phyloP scores from a whole-genome alignment of 2,113 vertebrate species.

The Proteles cristata region DNA sequence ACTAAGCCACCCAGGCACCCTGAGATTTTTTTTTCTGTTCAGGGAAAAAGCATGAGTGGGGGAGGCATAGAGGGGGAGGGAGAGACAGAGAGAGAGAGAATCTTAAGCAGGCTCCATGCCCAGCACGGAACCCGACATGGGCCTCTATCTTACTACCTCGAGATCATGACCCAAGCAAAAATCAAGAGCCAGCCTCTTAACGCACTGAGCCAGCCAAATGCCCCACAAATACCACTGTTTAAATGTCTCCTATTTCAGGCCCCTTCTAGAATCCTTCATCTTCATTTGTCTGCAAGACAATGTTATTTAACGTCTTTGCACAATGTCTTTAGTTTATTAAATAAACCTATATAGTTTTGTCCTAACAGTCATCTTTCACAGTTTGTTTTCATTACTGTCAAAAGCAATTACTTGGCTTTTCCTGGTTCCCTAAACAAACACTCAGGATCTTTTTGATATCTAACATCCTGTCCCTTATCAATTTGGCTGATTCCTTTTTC shows the following conservation, averaged over 20 bases:
- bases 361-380: neutral
- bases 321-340: neutral
- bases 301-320: neutral
- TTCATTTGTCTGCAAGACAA: neutral
- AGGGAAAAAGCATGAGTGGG: no score
- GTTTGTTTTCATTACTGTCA: neutral
- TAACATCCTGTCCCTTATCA: neutral
- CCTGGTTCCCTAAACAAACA: neutral
- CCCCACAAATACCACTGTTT: neutral
- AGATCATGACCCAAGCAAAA: no score
- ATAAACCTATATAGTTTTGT: neutral
- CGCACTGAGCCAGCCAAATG: no score
- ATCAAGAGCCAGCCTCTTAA: no score
- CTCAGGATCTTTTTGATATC: neutral
- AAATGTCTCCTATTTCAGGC: neutral
- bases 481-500: constrained; percentile 38
- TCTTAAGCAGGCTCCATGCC: no score
- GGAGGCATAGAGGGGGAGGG: no score
- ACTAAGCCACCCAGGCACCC: no score
- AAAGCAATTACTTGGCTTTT: neutral
- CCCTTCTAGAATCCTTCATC: neutral
- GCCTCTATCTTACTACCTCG: no score
- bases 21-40: no score
- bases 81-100: no score
- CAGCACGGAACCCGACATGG: no score